Conservation (phyloP, 2,888 invertebrate genomes). For the Chrysodeixis includens region DNA sequence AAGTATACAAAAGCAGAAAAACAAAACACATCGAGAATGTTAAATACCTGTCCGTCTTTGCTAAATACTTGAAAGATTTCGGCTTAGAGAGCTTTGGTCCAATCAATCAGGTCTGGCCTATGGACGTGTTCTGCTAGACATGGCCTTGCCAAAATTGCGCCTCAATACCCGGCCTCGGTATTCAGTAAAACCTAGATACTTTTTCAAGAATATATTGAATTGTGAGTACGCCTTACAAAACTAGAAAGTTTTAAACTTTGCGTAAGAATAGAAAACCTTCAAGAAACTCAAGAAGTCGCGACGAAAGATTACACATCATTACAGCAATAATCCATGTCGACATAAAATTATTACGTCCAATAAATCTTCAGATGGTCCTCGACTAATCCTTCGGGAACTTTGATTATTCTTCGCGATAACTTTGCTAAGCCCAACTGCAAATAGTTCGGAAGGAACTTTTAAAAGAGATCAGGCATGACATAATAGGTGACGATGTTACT, state of each 20-base stretch:
- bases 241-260: too few species aligned
- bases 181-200: too few species aligned
- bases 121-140: too few species aligned
- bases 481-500: slow-evolving; percentile 47
- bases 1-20: background rate
- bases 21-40: background rate
- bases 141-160: too few species aligned
- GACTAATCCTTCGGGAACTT: slow-evolving; percentile 49
- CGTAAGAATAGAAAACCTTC: background rate
- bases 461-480: slow-evolving; percentile 51
- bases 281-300: slow-evolving; percentile 12
- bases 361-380: slow-evolving; percentile 39
- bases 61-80: background rate
- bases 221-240: too few species aligned
- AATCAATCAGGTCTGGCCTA: too few species aligned
- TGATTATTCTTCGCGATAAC: slow-evolving; percentile 47
- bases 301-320: slow-evolving; percentile 21
- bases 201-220: too few species aligned
- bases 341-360: slow-evolving; percentile 36
- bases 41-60: background rate
- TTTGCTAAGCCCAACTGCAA: slow-evolving; percentile 38
- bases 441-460: slow-evolving; percentile 47
- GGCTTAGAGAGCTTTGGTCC: background rate
- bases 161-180: too few species aligned
- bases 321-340: slow-evolving; percentile 23